Base-by-base conservation (phyloP, 1,140 invertebrate genomes). In the Aethina tumida region DNA sequence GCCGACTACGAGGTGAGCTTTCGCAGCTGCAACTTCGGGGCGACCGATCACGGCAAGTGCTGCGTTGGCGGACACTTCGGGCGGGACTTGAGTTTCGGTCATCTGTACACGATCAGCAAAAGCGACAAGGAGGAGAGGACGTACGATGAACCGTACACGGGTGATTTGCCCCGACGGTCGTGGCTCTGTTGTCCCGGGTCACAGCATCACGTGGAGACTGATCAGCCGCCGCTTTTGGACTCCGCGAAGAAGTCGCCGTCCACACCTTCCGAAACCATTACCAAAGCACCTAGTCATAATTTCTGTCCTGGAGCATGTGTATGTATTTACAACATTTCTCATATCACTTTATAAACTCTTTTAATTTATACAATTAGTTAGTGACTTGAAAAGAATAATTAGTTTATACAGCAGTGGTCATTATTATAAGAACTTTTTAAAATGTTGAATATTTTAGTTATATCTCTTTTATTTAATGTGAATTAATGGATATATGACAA, bases 161-260 rank as follows among this genome's bases (percentile, higher is more conserved):
- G 59, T 2, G 60, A 60, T 43, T 35, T 58, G 13, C 52, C 50
- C 13, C 47, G 55, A 34, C 48, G 53, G 25, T 62, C 60, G 9
- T 62, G 60, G 60, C 29, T 62, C 6, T 62, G 60, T 46, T 62
- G 60, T 48, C 58, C 60, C 4, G 60, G 60, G 16, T 60, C 53
- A 12, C 52, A 58, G 27, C 43, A 50, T 18, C 37, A 43, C 14
- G 44, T 37, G 24, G 52, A 59, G 31, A 40, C 29, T 22, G 52
- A 56, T 27, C 56, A 55, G 34, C 56, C 55, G 9, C 46, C 55
- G 5, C 31, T 57, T 24, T 39, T 58, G 25, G 44, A 51, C 10
- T 42, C 43, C 22, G 33, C 39, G 4, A 35, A 30, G 2, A 49
- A 47, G 28, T 46, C 50, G 17, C 37, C 47, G 19, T 43, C 40